A percentile compares a stretch with the other conserved stretches of the same genome.
Evolutionary conservation across 2,113 vertebrate species (phyloP).

Genomic region (Hippocampus mohnikei): DNA sequence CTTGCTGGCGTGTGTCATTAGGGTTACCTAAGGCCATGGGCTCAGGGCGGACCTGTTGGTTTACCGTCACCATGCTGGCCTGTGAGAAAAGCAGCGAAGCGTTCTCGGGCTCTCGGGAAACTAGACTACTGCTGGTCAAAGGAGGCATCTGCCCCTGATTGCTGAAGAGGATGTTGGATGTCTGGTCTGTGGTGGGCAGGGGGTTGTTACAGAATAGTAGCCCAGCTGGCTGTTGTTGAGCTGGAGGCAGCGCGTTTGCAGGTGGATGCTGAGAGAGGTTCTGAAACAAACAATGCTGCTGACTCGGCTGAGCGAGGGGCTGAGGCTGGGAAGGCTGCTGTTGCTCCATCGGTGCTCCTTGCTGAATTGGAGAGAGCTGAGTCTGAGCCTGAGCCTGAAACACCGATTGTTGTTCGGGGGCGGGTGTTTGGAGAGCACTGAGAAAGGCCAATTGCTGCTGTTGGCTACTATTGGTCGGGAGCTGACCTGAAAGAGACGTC

Average conservation of each 20-base stretch:
- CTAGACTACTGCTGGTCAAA: slow-evolving; percentile 67
- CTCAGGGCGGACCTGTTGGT: slow-evolving; percentile 80
- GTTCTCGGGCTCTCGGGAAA: slow-evolving; percentile 80
- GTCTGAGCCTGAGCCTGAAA: slow-evolving; percentile 70
- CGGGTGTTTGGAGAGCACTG: slow-evolving; percentile 66
- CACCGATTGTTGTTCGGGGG: slow-evolving; percentile 69
- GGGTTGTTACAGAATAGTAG: slow-evolving; percentile 82
- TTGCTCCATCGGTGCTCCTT: slow-evolving; percentile 82
- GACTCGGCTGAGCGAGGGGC: slow-evolving; percentile 77
- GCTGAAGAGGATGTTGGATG: slow-evolving; percentile 71
- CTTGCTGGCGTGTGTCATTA: slow-evolving; percentile 76
- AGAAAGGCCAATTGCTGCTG: slow-evolving; percentile 89
- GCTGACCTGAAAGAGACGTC: slow-evolving; percentile 76
- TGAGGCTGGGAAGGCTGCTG: slow-evolving; percentile 80
- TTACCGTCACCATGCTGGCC: slow-evolving; percentile 77
- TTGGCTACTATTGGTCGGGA: slow-evolving; percentile 65
- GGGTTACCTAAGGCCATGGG: slow-evolving; percentile 87
- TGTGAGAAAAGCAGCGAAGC: slow-evolving; percentile 85
- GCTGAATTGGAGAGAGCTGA: slow-evolving; percentile 80
- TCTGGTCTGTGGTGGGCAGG: slow-evolving; percentile 80
- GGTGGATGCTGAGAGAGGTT: slow-evolving; percentile 65
- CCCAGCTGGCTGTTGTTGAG: slow-evolving; percentile 76
- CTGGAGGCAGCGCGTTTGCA: slow-evolving; percentile 69
- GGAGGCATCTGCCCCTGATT: slow-evolving; percentile 73
- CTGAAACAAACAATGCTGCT: slow-evolving; percentile 79